A percentile compares a stretch with the other conserved stretches of the same genome.
Conservation (phyloP, 2,888 invertebrate genomes). For the Rhingia rostrata region DNA sequence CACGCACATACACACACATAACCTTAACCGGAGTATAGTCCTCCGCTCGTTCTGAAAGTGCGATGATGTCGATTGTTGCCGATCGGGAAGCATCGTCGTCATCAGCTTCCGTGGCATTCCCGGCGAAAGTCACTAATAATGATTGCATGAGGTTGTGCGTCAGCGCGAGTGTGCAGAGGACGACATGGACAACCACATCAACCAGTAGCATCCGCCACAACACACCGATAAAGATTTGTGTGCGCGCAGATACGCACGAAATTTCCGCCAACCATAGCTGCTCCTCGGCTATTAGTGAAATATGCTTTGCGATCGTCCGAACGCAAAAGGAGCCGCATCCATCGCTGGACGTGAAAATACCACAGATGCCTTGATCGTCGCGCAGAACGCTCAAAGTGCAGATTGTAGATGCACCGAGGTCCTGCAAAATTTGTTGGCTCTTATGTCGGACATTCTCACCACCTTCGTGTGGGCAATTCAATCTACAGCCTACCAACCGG, state of each 20-base stretch:
- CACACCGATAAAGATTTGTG: slow-evolving; percentile 68
- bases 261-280: slow-evolving; percentile 67
- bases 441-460: slow-evolving; percentile 71
- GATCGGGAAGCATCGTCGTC: slow-evolving; percentile 59
- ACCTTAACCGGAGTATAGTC: background rate
- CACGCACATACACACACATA: slow-evolving; percentile 34
- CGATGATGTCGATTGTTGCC: slow-evolving; percentile 68
- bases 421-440: slow-evolving; percentile 72
- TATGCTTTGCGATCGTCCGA: slow-evolving; percentile 72
- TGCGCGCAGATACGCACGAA: slow-evolving; percentile 71
- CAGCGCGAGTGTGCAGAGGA: slow-evolving; percentile 7
- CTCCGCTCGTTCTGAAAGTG: slow-evolving; percentile 46
- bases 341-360: slow-evolving; percentile 64
- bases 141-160: slow-evolving; percentile 42
- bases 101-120: slow-evolving; percentile 70
- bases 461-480: slow-evolving; percentile 73
- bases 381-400: slow-evolving; percentile 15
- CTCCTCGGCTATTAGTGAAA: slow-evolving; percentile 73
- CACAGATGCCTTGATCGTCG: slow-evolving; percentile 51
- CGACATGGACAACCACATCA: background rate
- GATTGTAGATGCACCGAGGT: slow-evolving; percentile 48
- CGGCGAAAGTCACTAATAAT: slow-evolving; percentile 65
- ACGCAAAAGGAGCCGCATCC: slow-evolving; percentile 68
- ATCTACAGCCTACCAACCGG: slow-evolving; percentile 31
- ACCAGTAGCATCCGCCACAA: slow-evolving; percentile 60